phyloP scores from a whole-genome alignment of 92 coral and sea anemone species.

The Heteractis magnifica region DNA sequence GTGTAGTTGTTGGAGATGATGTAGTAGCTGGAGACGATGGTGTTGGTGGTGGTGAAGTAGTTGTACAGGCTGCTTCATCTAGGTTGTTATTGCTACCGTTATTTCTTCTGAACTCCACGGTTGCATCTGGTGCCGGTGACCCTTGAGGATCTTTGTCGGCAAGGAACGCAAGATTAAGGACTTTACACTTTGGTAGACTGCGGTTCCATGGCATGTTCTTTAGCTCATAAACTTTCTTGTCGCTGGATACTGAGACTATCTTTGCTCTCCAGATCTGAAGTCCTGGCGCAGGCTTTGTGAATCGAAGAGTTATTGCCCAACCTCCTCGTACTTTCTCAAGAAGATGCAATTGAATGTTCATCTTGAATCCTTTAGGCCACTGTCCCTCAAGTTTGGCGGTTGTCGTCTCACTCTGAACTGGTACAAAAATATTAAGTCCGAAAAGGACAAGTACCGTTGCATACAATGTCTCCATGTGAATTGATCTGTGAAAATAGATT shows the following conservation, averaged over 20 bases:
- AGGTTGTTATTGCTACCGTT: neutral
- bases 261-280: constrained; percentile 48
- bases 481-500: too few species aligned
- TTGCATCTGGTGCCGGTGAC: neutral
- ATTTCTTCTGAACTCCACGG: neutral
- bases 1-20: neutral
- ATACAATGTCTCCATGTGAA: neutral
- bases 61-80: neutral
- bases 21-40: neutral
- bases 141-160: neutral
- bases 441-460: neutral
- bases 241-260: constrained; percentile 16
- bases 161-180: neutral
- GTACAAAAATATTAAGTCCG: neutral
- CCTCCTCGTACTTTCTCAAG: constrained; percentile 43
- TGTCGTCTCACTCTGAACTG: neutral
- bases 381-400: neutral
- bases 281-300: constrained; percentile 38
- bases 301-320: constrained; percentile 53
- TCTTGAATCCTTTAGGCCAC: constrained; percentile 54
- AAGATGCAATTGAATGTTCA: constrained; percentile 21
- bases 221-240: constrained; percentile 40
- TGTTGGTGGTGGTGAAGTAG: neutral
- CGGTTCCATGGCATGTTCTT: constrained; percentile 54
- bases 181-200: constrained; percentile 22